Percentiles rank a stretch among this genome's conserved stretches.
These are phyloP conservation scores for Syngnathus acus DNA, from an alignment of 2,797 vertebrate genomes.

Conservation along the genomic window DNA sequence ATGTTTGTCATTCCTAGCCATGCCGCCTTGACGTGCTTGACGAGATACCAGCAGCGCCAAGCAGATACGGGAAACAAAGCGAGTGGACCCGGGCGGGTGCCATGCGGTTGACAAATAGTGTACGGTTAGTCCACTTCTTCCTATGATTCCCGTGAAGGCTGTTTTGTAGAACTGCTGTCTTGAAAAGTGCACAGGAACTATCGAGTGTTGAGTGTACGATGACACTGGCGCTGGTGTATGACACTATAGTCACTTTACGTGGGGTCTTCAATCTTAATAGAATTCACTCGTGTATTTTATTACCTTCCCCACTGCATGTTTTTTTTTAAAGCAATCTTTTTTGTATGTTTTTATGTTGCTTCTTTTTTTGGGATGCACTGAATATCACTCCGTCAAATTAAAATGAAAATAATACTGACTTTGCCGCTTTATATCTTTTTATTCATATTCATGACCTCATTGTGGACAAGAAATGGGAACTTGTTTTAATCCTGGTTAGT, in stretches of 20 bases:
- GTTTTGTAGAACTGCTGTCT: neutral
- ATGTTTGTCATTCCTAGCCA: neutral
- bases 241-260: neutral
- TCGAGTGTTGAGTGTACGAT: neutral
- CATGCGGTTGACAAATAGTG: neutral
- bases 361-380: slow-evolving; percentile 20
- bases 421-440: neutral
- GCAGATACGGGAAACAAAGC: neutral
- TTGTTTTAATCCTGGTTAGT: neutral
- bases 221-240: neutral
- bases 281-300: neutral
- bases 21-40: neutral
- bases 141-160: neutral
- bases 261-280: neutral
- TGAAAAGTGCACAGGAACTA: neutral
- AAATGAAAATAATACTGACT: slow-evolving; percentile 22
- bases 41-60: neutral
- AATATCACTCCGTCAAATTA: slow-evolving; percentile 57
- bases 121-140: neutral
- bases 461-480: neutral
- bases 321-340: slow-evolving; percentile 34
- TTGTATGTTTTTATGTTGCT: slow-evolving; percentile 37
- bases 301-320: neutral
- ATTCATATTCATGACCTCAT: neutral
- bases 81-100: neutral